phyloP scores from a whole-genome alignment of 2,113 vertebrate genomes.

The Periophthalmodon schlosseri region DNA sequence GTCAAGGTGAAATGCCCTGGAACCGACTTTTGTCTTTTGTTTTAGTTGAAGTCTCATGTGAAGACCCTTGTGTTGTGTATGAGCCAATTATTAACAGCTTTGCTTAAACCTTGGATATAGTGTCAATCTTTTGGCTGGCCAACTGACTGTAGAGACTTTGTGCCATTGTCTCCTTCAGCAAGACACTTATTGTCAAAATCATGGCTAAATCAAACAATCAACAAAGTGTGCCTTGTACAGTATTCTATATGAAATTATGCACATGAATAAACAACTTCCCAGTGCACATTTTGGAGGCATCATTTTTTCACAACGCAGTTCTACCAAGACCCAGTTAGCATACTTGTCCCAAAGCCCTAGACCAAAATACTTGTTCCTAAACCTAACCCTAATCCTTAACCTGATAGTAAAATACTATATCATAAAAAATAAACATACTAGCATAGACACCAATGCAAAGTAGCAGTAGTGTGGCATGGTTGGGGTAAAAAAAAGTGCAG shows the following conservation, averaged over 20 bases:
- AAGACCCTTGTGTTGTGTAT: background rate
- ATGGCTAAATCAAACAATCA: background rate
- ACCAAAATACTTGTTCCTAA: no score
- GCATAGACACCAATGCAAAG: no score
- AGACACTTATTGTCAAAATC: background rate
- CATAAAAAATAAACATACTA: no score
- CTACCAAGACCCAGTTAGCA: no score
- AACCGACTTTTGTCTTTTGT: background rate
- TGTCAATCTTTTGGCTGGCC: no score
- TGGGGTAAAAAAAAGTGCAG: no score
- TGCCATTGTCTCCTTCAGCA: background rate
- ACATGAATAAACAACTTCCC: background rate
- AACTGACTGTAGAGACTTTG: no score
- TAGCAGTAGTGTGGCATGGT: no score
- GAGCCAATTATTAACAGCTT: background rate
- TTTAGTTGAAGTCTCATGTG: background rate
- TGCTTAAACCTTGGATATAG: background rate
- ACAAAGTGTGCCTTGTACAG: background rate
- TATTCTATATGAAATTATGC: background rate
- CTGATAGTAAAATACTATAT: no score
- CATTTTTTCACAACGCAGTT: no score
- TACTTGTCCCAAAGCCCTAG: no score
- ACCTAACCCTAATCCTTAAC: no score
- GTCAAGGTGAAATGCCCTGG: conserved; percentile 12
- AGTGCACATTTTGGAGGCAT: background rate